Evolutionary conservation across 2,888 invertebrate species (phyloP), one percentile per base, ranked within the genome.

Genomic region (Philereme vetulata): DNA sequence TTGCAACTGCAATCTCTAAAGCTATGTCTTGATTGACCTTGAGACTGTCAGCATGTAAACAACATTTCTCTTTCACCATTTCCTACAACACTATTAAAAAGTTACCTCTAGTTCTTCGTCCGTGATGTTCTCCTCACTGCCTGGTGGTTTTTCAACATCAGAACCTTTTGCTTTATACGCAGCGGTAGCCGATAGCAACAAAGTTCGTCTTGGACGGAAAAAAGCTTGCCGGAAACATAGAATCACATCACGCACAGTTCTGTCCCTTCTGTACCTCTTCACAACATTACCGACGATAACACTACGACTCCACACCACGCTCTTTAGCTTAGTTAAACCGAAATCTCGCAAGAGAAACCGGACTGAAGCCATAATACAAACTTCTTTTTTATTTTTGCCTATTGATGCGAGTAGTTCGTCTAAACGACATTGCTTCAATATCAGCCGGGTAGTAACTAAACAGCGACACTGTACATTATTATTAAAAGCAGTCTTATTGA

Each of bases 81-180:
- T 4, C 11, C 5, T 0, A 6, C 34, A 53, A 40, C 47, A 34
- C 11, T 45, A 7, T 6, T 35, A 1, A 7, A 43, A 45, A 40
- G 36, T 40, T 77, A 91, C 92, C 88, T 88, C 75, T 55, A 93
- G 66, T 32, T 92, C 88, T 44, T 82, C 81, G 64, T 92, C 89
- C 0, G 86, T 78, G 35, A 92, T 88, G 52, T 81, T 82, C 51
- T 79, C 69, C 0, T 75, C 71, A 58, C 89, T 85, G 42, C 67
- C 68, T 4, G 76, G 71, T 3, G 76, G 64, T 0, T 58, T 61
- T 0, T 67, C 71, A 0, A 75, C 71, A 5, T 78, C 76, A 3
- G 80, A 80, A 0, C 67, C 74, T 0, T 74, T 71, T 11, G 79
- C 79, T 51, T 86, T 88, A 53, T 78, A 92, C 0, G 88, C 89